Evolutionary conservation across 2,113 vertebrate species (phyloP).

Genomic region (Hyaena hyaena): DNA sequence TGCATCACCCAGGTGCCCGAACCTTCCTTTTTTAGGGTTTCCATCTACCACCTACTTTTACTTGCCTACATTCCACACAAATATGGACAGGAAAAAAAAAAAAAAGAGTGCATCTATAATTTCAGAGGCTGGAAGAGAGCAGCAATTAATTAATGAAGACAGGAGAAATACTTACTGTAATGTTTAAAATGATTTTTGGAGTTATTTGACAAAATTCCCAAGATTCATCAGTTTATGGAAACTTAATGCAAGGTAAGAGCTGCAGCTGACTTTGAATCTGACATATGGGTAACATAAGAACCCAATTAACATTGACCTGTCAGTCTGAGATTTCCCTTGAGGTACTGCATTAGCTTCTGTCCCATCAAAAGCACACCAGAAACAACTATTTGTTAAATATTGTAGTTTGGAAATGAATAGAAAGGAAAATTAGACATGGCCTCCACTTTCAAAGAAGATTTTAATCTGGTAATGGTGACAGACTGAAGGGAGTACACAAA

Average conservation of each 20-base stretch:
- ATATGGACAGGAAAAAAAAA: not conserved
- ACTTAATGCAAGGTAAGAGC: not conserved
- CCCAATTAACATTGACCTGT: not conserved
- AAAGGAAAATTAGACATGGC: not conserved
- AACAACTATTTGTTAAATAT: not conserved
- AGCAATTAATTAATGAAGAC: not conserved
- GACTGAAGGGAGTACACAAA: not conserved
- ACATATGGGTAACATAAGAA: not conserved
- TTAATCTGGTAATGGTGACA: not conserved
- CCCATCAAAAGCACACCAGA: not conserved
- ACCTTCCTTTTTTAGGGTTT: not conserved
- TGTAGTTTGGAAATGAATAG: not conserved
- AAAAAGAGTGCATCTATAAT: not conserved
- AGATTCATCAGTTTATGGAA: not conserved
- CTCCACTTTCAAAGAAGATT: not conserved
- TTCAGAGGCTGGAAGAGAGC: not conserved
- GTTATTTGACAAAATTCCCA: not conserved
- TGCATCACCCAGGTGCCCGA: no score
- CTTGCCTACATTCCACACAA: not conserved
- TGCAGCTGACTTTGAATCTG: not conserved
- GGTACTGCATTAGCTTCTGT: not conserved
- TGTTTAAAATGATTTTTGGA: not conserved
- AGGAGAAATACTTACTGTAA: not conserved
- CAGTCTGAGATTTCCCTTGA: not conserved
- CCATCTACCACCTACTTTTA: no score